These are phyloP conservation scores for Campylomormyrus numenius DNA, from an alignment of 2,113 vertebrate genomes.

Conservation along the genomic window DNA sequence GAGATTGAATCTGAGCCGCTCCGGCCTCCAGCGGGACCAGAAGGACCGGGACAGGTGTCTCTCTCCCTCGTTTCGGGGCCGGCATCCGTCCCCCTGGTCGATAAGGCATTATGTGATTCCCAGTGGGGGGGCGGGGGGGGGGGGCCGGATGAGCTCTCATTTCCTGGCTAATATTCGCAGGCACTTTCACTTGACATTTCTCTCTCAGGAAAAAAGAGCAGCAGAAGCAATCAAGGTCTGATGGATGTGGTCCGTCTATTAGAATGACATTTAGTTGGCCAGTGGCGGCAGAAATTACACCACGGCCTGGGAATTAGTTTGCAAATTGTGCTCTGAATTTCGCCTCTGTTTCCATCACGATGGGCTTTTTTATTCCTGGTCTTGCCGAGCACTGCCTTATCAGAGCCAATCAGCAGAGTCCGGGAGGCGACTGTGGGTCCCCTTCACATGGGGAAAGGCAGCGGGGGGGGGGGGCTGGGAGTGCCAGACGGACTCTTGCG, in stretches of 20 bases:
- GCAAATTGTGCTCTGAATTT: constrained; percentile 16
- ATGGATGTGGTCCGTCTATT: constrained; percentile 18
- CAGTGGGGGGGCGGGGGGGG: background rate
- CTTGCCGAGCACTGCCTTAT: background rate
- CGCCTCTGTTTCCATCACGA: background rate
- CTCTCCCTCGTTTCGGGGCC: background rate
- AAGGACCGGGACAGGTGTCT: background rate
- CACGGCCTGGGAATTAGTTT: constrained; percentile 3
- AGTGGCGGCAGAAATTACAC: background rate
- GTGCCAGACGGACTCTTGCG: background rate
- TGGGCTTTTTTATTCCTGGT: background rate
- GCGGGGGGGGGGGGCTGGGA: background rate
- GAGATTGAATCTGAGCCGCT: background rate
- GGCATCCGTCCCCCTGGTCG: background rate
- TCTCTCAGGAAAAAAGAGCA: constrained; percentile 1
- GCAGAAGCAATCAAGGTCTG: constrained; percentile 11
- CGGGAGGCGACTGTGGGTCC: background rate
- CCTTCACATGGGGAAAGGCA: background rate
- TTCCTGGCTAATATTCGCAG: constrained; percentile 9
- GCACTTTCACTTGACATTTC: constrained; percentile 19
- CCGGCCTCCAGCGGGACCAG: background rate
- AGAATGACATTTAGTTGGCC: constrained; percentile 23
- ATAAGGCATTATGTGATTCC: constrained; percentile 3
- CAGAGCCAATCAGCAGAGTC: background rate
- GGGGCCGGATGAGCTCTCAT: background rate